Evolutionary conservation across 1,140 invertebrate genomes (phyloP).

Genomic region (Mya arenaria): DNA sequence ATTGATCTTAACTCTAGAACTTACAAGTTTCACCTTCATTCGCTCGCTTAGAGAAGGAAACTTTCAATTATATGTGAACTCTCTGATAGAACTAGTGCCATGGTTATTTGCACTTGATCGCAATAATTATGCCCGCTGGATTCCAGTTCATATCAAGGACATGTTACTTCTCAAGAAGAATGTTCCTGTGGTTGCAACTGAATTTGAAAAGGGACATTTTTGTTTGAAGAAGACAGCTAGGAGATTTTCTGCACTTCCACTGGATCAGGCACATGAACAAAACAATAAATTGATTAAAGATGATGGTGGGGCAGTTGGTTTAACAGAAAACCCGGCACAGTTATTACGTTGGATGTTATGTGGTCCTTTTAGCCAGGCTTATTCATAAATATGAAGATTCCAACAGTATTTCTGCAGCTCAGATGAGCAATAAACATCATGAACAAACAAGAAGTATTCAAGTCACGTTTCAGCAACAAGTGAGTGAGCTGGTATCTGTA

Average conservation of each 20-base stretch:
- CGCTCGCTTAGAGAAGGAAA: constrained; percentile 7
- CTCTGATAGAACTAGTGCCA: constrained; percentile 10
- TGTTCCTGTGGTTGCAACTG: constrained; percentile 37
- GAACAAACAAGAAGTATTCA: constrained; percentile 29
- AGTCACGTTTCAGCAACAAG: constrained; percentile 53
- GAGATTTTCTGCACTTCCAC: constrained; percentile 53
- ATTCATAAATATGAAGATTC: constrained; percentile 59
- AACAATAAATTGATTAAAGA: constrained; percentile 62
- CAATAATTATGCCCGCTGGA: constrained; percentile 43
- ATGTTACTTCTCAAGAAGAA: background rate
- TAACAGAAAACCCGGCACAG: constrained; percentile 59
- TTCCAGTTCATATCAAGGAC: constrained; percentile 54
- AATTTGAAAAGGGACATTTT: constrained; percentile 62
- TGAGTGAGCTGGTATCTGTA: constrained; percentile 17
- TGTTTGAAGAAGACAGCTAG: background rate
- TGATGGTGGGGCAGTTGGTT: constrained; percentile 62
- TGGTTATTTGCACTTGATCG: constrained; percentile 43
- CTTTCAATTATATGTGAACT: background rate
- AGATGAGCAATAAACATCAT: constrained; percentile 4
- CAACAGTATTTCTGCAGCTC: background rate
- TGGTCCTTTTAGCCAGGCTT: constrained; percentile 56
- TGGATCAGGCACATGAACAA: constrained; percentile 71
- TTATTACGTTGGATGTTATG: constrained; percentile 59
- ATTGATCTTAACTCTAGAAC: background rate
- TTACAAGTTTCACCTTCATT: constrained; percentile 10